Base-by-base conservation (phyloP, 2,797 vertebrate genomes). In the Lindbergichthys nudifrons region DNA sequence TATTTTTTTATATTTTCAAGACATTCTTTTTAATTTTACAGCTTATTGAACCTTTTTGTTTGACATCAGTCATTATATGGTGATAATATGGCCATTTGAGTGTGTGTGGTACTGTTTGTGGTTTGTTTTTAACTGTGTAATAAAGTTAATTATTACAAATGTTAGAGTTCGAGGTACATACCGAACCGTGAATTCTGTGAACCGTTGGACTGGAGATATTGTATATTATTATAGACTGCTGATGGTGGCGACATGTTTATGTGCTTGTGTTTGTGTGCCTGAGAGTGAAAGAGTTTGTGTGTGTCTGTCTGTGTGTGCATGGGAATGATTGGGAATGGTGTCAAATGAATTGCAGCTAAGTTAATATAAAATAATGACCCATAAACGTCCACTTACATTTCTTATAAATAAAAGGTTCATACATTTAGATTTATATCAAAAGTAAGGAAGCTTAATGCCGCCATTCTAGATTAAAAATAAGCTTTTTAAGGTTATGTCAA, bases 281-380 rank as follows among this genome's bases (percentile, higher is more conserved):
- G 23, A 23, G 23, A 13, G 66, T 10, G 16, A 39, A 26, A 30
- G 32, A n/a, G 23, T 32, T 19, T 70, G 56, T 78, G 9, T 65
- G 57, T 64, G 16, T 14, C 19, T 26, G 32, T 42, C 10, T 47
- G 32, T 13, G 56, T 59, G n/a, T 30, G 26, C 26, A 5, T 82
- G 57, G 65, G 48, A 79, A 80, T 53, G 66, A 84, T 70, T 70
- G 73, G 77, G 77, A 79, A 69, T 65, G 69, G 68, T 70, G 58
- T 76, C 54, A 60, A 19, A 64, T 60, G 65, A 80, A 58, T 70
- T 75, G 57, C 46, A 74, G 57, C 52, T 39, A 81, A 76, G 46
- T 77, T 69, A 70, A 78, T 48, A 51, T 43, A 65, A 73, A 69
- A 39, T 8, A 61, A 65, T 65, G 23, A 67, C 66, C 4, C 26